These are phyloP conservation scores for Zaprionus camerounensis DNA, from an alignment of 1,140 invertebrate species.

Conservation along the genomic window DNA sequence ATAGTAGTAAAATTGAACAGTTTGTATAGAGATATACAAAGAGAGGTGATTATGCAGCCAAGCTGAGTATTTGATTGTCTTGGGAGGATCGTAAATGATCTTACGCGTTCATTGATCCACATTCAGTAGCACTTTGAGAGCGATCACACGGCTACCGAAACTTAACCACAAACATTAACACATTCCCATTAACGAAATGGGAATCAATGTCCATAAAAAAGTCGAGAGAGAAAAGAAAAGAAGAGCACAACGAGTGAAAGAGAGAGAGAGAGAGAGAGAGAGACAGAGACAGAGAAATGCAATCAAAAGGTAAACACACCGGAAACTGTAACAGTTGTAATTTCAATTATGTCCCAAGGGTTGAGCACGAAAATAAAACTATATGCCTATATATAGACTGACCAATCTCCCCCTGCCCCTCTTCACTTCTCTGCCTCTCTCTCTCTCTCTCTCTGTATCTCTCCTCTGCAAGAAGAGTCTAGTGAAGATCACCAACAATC, in stretches of 20 bases:
- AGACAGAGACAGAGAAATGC: slow-evolving; percentile 40
- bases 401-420: background rate
- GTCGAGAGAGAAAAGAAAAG: background rate
- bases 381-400: slow-evolving; percentile 9
- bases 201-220: slow-evolving; percentile 46
- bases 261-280: background rate
- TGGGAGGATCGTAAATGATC: slow-evolving; percentile 20
- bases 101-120: slow-evolving; percentile 55
- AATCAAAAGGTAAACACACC: slow-evolving; percentile 62
- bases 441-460: background rate
- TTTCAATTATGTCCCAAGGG: slow-evolving; percentile 70
- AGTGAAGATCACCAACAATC: slow-evolving; percentile 31
- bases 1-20: background rate
- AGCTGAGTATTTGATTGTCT: background rate
- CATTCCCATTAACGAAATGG: slow-evolving; percentile 59
- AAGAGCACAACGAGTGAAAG: background rate
- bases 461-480: background rate
- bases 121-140: slow-evolving; percentile 42
- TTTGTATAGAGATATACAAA: background rate
- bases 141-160: slow-evolving; percentile 28
- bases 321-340: slow-evolving; percentile 79
- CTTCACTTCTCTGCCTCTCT: background rate
- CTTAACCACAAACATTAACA: slow-evolving; percentile 59
- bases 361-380: slow-evolving; percentile 22
- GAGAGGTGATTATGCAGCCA: background rate